Evolutionary conservation across 2,888 invertebrate species (phyloP), one percentile per base, ranked within the genome.

Genomic region (Drosophila birchii): DNA sequence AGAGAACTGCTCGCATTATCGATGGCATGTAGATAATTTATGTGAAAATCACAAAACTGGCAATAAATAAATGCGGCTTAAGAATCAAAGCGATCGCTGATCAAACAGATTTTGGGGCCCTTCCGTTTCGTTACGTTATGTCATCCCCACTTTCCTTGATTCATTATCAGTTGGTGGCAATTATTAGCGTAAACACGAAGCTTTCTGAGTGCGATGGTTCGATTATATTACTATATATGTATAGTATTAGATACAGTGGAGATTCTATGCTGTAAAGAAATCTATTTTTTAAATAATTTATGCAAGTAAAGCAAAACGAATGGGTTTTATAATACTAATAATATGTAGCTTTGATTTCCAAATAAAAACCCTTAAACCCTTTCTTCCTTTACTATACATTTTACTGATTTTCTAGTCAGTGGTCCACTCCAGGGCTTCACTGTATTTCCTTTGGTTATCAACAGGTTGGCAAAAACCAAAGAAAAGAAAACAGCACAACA

Each of bases 101-200:
- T 44, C 36, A 9, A 32, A 38, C 12, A 20, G 64, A 18, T 47
- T 62, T 68, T 66, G 63, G 18, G 20, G 44, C 54, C 29, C 26
- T 43, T 49, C 39, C 39, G 18, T 51, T 53, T 44, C 44, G 18
- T 29, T 49, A 29, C 36, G n/a, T 51, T 53, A 47, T 38, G 23
- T 36, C 47, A 36, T 45, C 29, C n/a, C 32, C 23, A 39, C 29
- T 39, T 6, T 6, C 38, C 39, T 39, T 34, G 26, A 29, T 57
- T 58, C 74, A 57, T 84, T 87, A 87, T 85, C 86, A 79, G 68
- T 55, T 14, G 18, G 49, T 39, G 29, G 54, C 34, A 47, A 67
- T 55, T 34, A 20, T 41, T 41, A 41, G 36, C 45, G 63, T 45
- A 67, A 67, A 54, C 34, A 63, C 20, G 59, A 51, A 45, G 60